These are phyloP conservation scores for Diplodus sargus DNA, from an alignment of 2,797 vertebrate genomes.

Conservation along the genomic window DNA sequence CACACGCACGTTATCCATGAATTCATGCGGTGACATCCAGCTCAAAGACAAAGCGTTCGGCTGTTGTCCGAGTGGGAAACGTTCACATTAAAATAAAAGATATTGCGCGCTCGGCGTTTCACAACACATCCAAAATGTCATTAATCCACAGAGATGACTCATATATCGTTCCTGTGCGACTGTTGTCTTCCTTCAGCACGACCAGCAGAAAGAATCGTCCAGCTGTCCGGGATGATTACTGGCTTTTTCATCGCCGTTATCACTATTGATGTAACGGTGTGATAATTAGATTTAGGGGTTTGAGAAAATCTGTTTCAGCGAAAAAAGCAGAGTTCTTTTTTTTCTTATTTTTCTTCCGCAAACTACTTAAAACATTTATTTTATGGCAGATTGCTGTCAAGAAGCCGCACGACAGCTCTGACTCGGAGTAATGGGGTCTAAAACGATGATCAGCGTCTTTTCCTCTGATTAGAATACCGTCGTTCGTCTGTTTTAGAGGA, in stretches of 20 bases:
- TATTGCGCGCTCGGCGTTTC: slow-evolving; percentile 9
- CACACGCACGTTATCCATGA: not conserved
- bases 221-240: slow-evolving; percentile 17
- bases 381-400: slow-evolving; percentile 4
- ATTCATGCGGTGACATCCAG: not conserved
- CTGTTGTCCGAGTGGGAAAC: not conserved
- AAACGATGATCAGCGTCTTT: not conserved
- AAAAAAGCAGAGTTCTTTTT: not conserved
- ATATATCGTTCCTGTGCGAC: not conserved
- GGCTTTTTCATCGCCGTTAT: slow-evolving; percentile 11
- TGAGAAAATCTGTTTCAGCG: not conserved
- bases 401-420: not conserved
- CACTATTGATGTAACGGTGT: not conserved
- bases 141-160: slow-evolving; percentile 29
- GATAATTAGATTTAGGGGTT: not conserved
- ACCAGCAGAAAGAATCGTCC: not conserved
- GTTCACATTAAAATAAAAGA: slow-evolving; percentile 10
- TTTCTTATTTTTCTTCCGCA: not conserved
- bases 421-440: slow-evolving; percentile 15
- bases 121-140: slow-evolving; percentile 21
- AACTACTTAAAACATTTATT: slow-evolving; percentile 5
- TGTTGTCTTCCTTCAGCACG: not conserved
- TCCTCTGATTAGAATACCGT: not conserved
- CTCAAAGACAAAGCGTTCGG: not conserved
- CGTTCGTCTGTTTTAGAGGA: slow-evolving; percentile 9